Evolutionary conservation across 2,888 invertebrate genomes (phyloP), one percentile per base, ranked within the genome.

Genomic region (Zygogramma bicolorata): DNA sequence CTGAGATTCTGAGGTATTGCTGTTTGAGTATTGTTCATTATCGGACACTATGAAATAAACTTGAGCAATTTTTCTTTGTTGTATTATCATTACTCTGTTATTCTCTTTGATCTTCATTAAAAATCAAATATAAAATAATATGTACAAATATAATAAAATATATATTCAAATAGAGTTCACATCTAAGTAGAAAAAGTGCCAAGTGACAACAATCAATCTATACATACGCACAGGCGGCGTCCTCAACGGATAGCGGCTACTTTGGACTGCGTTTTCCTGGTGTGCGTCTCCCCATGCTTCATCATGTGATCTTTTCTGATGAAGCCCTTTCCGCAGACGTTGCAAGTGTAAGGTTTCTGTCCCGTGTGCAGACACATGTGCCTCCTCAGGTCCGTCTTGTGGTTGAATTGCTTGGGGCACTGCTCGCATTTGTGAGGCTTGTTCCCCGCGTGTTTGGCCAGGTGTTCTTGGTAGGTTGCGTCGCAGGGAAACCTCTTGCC

Each of bases 291-390:
- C 80, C 91, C 90, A 86, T 96, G 96, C 86, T 96, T 96, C 78
- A 94, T 90, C 95, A 96, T 94, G 87, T 96, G 96, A 88, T 97
- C 96, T 87, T 95, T 95, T 79, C 96, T 91, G 81, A 95, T 95
- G 87, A 97, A 97, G 63, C 95, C 95, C 87, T 96, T 96, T 74
- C 92, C 92, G 86, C 96, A 97, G 75, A 91, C 91, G 80, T 92
- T 91, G 87, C 96, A 97, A 76, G 91, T 89, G 86, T 93, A 95
- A 49, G 95, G 95, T 86, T 95, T 95, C 82, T 92, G 91, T 61
- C 95, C 95, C n/a, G 94, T 94, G 86, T 96, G 96, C 79, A 94
- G 90, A 86, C 95, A 95, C 90, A 93, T 92, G 88, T 97, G 96
- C 76, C 96, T 91, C 74, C 95, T 90, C 81, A 96, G 88, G 85